Evolutionary conservation across 1,140 invertebrate genomes (phyloP).

Genomic region (Hyles euphorbiae): DNA sequence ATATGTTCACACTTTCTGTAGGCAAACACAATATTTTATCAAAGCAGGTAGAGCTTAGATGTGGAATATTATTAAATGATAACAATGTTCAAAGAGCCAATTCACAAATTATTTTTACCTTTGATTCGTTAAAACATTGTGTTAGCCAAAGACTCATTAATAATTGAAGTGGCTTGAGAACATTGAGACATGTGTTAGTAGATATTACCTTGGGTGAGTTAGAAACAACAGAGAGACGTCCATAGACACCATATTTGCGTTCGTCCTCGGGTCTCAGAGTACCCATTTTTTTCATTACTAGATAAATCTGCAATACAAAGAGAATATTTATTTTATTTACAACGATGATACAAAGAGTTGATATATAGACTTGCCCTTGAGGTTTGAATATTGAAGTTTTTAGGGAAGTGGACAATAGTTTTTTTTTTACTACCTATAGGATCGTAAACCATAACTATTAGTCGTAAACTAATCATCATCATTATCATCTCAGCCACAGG

Average conservation of each 20-base stretch:
- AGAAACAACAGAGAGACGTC: constrained; percentile 52
- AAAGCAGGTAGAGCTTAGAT: constrained; percentile 6
- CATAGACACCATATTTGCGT: constrained; percentile 75
- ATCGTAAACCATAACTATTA: too few species aligned
- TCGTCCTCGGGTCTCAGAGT: constrained; percentile 75
- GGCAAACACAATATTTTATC: constrained; percentile 42
- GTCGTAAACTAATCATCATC: too few species aligned
- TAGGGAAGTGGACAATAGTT: too few species aligned
- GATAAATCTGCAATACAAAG: constrained; percentile 65
- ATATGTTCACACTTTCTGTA: constrained; percentile 47
- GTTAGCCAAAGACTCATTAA: constrained; percentile 21
- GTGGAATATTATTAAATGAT: constrained; percentile 1
- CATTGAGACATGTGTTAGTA: constrained; percentile 6
- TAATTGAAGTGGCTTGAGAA: constrained; percentile 27
- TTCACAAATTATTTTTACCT: constrained; percentile 19
- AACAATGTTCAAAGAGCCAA: constrained; percentile 32
- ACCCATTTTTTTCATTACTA: constrained; percentile 77
- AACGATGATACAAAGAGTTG: too few species aligned
- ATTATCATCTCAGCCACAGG: too few species aligned
- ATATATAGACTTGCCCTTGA: too few species aligned
- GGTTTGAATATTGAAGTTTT: too few species aligned
- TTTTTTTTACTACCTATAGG: too few species aligned
- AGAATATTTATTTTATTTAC: too few species aligned
- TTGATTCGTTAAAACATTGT: constrained; percentile 26
- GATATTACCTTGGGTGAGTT: constrained; percentile 49